Percentiles rank a stretch among this genome's conserved stretches.
phyloP scores from a whole-genome alignment of 92 coral and sea anemone species.

The Scolanthus callimorphus region DNA sequence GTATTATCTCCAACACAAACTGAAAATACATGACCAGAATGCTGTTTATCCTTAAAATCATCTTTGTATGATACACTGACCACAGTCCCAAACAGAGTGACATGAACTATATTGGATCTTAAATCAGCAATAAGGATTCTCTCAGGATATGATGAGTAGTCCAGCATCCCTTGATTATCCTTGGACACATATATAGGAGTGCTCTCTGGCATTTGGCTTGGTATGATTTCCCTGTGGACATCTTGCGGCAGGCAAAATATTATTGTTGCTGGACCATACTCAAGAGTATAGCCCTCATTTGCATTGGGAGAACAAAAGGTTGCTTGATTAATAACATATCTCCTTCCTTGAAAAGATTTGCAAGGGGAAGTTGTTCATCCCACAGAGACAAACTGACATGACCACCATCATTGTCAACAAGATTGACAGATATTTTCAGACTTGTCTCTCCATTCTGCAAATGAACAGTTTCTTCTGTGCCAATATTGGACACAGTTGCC shows the following conservation, averaged over 20 bases:
- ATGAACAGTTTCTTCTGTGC: constrained; percentile 75
- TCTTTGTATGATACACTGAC: constrained; percentile 36
- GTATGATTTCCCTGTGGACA: constrained; percentile 58
- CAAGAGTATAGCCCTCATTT: constrained; percentile 66
- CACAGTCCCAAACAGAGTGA: constrained; percentile 66
- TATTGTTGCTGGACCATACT: constrained; percentile 91
- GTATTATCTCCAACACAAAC: constrained; percentile 55
- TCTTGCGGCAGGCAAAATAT: constrained; percentile 60
- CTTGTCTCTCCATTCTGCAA: constrained; percentile 84
- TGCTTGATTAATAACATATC: constrained; percentile 75
- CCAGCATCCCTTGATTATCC: constrained; percentile 91
- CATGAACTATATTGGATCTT: constrained; percentile 69
- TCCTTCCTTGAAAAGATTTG: constrained; percentile 73
- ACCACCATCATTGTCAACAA: constrained; percentile 69
- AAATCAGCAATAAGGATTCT: constrained; percentile 68
- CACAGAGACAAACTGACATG: constrained; percentile 74
- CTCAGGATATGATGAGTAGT: constrained; percentile 88
- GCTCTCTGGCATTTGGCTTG: constrained; percentile 64
- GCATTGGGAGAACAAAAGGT: constrained; percentile 77
- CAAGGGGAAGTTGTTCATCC: constrained; percentile 90
- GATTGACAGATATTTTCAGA: constrained; percentile 50
- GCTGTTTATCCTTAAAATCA: constrained; percentile 33
- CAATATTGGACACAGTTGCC: constrained; percentile 74
- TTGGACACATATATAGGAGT: constrained; percentile 72
- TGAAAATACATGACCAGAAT: constrained; percentile 49